Base-by-base conservation (phyloP, 1,140 invertebrate genomes). In the Diploscapter pachys region DNA sequence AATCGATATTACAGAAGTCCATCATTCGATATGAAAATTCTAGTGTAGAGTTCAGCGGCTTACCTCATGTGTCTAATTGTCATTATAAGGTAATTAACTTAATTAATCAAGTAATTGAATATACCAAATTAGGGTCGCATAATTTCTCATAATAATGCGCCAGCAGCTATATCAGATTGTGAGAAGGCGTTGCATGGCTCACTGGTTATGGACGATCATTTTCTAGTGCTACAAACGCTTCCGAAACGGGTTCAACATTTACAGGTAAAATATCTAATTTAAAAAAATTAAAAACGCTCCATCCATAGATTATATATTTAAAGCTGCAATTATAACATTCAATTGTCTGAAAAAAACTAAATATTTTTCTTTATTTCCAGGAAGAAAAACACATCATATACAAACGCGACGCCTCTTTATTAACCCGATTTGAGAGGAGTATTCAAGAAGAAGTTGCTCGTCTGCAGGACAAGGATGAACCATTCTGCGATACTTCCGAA, bases 401-500 rank as follows among this genome's bases (percentile, higher is more conserved):
- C 72, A 83, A 83, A 76, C 62, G 82, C 53, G 71, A 75, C 5
- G 69, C 82, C 6, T 75, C 65, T 9, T 71, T 83, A 5, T 64
- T 83, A 9, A 78, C 82, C 48, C 63, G 74, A 51, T 52, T 83
- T 9, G 83, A 85, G 59, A 62, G 67, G n/a, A 67, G 66, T 8
- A 74, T 71, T 31, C 62, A 74, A 53, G 76, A 83, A 48, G 63
- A 68, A 49, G 53, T 80, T 51, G 72, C 71, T 8, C 64, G 73
- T 65, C 59, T 85, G 67, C 61, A 76, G 51, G 81, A 80, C 31
- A 62, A 75, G 31, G 59, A 71, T 52, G 81, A 72, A 11, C 81
- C 80, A 56, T 83, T 83, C 57, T 83, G 82, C 71, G 82, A 83
- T 66, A 79, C 85, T 52, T 83, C 79, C 76, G 85, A 84, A 67